Conservation (phyloP, 2,113 vertebrate genomes). For the Cavia aperea region DNA sequence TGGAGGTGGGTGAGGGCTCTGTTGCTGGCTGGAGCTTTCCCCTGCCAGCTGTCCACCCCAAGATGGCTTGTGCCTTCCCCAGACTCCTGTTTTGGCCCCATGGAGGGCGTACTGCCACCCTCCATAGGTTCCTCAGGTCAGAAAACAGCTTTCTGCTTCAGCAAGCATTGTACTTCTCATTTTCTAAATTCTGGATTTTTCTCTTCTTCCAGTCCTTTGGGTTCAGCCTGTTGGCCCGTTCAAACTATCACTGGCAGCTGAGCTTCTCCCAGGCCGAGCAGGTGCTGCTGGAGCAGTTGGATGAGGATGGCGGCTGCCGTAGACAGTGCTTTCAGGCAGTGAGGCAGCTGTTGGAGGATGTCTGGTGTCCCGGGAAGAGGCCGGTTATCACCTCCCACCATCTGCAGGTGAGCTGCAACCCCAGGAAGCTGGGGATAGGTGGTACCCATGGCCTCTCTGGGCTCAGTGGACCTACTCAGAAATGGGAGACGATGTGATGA, state of each 20-base stretch:
- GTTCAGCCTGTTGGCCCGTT: constrained; percentile 81
- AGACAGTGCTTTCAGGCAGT: constrained; percentile 79
- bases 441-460: accelerated
- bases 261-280: constrained; percentile 82
- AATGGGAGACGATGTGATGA: accelerated
- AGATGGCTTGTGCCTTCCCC: background rate
- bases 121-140: accelerated
- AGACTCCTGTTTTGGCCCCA: accelerated
- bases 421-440: accelerated
- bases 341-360: constrained; percentile 84
- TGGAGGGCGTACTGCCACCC: accelerated
- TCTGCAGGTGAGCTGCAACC: constrained; percentile 76
- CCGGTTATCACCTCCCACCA: constrained; percentile 84
- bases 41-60: background rate
- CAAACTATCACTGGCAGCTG: constrained; percentile 86
- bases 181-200: background rate
- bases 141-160: background rate
- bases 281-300: constrained; percentile 79
- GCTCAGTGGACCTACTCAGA: background rate
- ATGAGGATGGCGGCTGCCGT: constrained; percentile 86
- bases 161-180: accelerated
- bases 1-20: background rate
- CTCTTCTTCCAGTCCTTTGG: constrained; percentile 79
- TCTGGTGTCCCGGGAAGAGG: constrained; percentile 82
- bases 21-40: background rate